phyloP scores from a whole-genome alignment of 2,888 invertebrate genomes.

The Seira ritae region DNA sequence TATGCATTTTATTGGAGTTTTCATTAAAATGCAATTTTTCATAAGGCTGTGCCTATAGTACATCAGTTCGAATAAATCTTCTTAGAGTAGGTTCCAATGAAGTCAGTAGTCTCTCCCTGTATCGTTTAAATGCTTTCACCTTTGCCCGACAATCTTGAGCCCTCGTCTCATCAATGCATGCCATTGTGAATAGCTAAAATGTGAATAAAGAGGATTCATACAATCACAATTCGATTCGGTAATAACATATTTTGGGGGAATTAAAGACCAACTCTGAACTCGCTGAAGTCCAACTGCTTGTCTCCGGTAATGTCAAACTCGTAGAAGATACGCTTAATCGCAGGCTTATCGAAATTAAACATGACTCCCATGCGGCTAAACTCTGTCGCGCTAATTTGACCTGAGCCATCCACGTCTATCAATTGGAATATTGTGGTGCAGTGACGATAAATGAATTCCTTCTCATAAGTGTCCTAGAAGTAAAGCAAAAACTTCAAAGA shows the following conservation, averaged over 20 bases:
- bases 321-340: slow-evolving; percentile 69
- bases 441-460: slow-evolving; percentile 75
- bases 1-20: neutral
- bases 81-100: slow-evolving; percentile 58
- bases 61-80: slow-evolving; percentile 64
- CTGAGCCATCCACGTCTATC: slow-evolving; percentile 74
- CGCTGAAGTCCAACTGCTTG: slow-evolving; percentile 69
- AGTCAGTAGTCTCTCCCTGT: slow-evolving; percentile 56
- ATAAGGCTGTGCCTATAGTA: no score
- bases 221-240: neutral
- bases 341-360: slow-evolving; percentile 73
- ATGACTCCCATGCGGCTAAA: slow-evolving; percentile 74
- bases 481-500: neutral
- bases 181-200: slow-evolving; percentile 71
- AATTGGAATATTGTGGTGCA: slow-evolving; percentile 74
- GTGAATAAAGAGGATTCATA: neutral
- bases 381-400: slow-evolving; percentile 73
- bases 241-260: no score
- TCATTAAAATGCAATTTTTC: no score
- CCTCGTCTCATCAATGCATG: slow-evolving; percentile 71
- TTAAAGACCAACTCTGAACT: slow-evolving; percentile 63
- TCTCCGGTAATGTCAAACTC: slow-evolving; percentile 73
- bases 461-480: slow-evolving; percentile 74
- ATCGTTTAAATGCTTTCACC: slow-evolving; percentile 64
- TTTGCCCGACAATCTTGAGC: slow-evolving; percentile 65